Evolutionary conservation across 37 sponge, comb jelly and placozoan genomes (phyloP).

Genomic region (Eunapius fragilis): DNA sequence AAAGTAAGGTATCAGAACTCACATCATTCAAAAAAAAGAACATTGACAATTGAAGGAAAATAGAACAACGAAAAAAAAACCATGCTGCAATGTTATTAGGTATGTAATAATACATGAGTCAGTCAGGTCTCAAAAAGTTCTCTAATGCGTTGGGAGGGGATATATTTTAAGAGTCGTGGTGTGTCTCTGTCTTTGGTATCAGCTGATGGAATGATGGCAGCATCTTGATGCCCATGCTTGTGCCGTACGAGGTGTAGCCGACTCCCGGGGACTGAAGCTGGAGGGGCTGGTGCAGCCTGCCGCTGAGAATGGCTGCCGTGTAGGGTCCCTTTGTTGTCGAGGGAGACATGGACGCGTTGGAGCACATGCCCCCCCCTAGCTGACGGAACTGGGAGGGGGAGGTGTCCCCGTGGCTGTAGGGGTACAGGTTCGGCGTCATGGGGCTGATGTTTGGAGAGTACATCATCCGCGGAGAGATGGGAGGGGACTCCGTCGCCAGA

Average conservation of each 20-base stretch:
- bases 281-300: neutral
- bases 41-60: neutral
- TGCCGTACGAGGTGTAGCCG: neutral
- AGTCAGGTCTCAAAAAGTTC: neutral
- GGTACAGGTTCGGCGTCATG: neutral
- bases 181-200: neutral
- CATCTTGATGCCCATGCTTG: neutral
- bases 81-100: neutral
- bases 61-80: neutral
- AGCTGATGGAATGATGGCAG: neutral
- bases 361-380: neutral
- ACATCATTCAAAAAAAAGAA: neutral
- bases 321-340: neutral
- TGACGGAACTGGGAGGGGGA: neutral
- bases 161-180: neutral
- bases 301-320: neutral
- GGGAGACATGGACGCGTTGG: neutral
- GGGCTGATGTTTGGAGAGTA: conserved; percentile 23
- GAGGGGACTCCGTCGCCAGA: conserved; percentile 31
- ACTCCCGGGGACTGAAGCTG: neutral
- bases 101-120: neutral
- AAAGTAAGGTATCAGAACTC: neutral
- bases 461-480: conserved; percentile 31
- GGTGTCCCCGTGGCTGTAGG: neutral
- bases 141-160: no score